Percentiles rank a stretch among this genome's conserved stretches.
phyloP scores from a whole-genome alignment of 2,797 vertebrate genomes.

The Mus spretus region DNA sequence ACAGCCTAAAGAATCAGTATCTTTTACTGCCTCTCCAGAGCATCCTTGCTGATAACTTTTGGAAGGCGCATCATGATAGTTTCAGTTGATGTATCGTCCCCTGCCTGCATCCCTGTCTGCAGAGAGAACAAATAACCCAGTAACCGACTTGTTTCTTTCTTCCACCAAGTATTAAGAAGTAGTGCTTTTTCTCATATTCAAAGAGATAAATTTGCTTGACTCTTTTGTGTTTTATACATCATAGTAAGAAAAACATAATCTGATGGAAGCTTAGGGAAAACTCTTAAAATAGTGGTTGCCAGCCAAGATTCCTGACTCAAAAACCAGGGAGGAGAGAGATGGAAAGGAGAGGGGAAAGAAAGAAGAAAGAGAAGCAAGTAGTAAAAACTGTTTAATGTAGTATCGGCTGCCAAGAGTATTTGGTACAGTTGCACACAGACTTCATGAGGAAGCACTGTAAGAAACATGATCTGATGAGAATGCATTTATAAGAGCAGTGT shows the following conservation, averaged over 20 bases:
- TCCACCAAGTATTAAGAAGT: conserved; percentile 38
- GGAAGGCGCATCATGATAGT: not conserved
- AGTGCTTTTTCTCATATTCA: conserved; percentile 28
- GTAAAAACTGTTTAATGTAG: conserved; percentile 71
- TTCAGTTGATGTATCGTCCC: conserved; percentile 15
- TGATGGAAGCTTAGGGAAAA: conserved; percentile 60
- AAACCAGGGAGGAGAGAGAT: not conserved
- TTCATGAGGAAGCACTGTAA: conserved; percentile 73
- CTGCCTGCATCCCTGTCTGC: not conserved
- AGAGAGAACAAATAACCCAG: conserved; percentile 4
- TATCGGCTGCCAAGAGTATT: conserved; percentile 77
- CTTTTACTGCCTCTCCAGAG: not conserved
- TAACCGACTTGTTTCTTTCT: conserved; percentile 41
- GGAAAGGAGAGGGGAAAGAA: no score
- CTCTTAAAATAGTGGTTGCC: conserved; percentile 58
- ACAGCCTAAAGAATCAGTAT: conserved; percentile 9
- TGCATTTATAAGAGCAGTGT: conserved; percentile 74
- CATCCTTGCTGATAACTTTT: conserved; percentile 11
- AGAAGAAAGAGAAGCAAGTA: conserved; percentile 21
- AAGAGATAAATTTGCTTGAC: conserved; percentile 1
- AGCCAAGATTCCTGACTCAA: conserved; percentile 39
- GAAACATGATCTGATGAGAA: conserved; percentile 77
- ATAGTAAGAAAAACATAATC: conserved; percentile 66
- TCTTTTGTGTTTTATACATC: conserved; percentile 34
- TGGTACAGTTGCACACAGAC: conserved; percentile 69